These are phyloP conservation scores for Anarsia innoxiella DNA, from an alignment of 2,888 invertebrate species.

Conservation along the genomic window DNA sequence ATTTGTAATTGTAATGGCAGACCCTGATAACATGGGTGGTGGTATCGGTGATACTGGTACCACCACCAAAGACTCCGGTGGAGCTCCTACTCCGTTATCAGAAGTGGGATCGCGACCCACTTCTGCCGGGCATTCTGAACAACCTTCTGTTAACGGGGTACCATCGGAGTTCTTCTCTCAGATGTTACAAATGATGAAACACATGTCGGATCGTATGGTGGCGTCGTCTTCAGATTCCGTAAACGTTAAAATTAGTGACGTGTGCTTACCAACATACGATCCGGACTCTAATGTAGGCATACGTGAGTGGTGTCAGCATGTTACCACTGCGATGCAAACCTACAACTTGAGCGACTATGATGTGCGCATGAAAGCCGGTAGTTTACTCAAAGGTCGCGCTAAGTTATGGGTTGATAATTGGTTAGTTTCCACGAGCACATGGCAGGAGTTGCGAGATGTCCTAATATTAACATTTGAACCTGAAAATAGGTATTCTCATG, in stretches of 20 bases:
- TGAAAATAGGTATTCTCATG: slow-evolving; percentile 27
- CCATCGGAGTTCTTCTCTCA: slow-evolving; percentile 19
- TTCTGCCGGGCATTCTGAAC: slow-evolving; percentile 10
- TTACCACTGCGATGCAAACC: slow-evolving; percentile 18
- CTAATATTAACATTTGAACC: slow-evolving; percentile 23
- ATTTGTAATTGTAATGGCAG: not conserved
- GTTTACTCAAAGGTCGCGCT: slow-evolving; percentile 26
- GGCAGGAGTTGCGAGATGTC: slow-evolving; percentile 21
- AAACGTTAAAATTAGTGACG: slow-evolving; percentile 23
- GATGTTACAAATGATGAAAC: slow-evolving; percentile 25
- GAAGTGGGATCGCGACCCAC: slow-evolving; percentile 15
- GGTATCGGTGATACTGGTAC: not conserved
- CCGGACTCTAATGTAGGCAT: slow-evolving; percentile 22
- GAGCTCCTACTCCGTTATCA: slow-evolving; percentile 8
- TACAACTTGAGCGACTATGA: slow-evolving; percentile 25
- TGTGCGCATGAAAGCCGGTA: slow-evolving; percentile 24
- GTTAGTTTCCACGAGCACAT: slow-evolving; percentile 24
- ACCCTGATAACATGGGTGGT: not conserved
- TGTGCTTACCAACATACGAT: slow-evolving; percentile 25
- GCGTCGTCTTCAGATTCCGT: slow-evolving; percentile 2
- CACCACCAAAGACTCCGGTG: slow-evolving; percentile 1
- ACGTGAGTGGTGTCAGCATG: slow-evolving; percentile 26
- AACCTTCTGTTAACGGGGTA: slow-evolving; percentile 9
- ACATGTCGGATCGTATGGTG: slow-evolving; percentile 21
- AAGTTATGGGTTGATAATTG: slow-evolving; percentile 26